Percentiles rank a stretch among this genome's conserved stretches.
These are phyloP conservation scores for Pseudolaguvia tuberculata DNA, from an alignment of 2,113 vertebrate genomes.

Conservation along the genomic window DNA sequence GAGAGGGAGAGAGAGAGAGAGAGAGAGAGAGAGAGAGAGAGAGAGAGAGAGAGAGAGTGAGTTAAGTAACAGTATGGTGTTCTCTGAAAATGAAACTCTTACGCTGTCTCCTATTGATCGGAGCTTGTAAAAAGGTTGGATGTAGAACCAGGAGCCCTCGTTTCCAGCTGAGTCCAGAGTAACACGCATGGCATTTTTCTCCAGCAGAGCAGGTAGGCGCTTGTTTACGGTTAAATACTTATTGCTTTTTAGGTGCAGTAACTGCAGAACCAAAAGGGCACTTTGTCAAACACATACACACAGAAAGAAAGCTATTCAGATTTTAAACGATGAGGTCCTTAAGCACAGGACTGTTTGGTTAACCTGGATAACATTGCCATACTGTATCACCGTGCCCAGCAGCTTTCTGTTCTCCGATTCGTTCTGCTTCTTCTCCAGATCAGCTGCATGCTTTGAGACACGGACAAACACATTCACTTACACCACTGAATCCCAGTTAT, in stretches of 20 bases:
- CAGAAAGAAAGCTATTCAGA: too few species aligned
- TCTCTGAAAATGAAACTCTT: slow-evolving; percentile 56
- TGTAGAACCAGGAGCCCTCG: slow-evolving; percentile 99
- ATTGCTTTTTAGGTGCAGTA: slow-evolving; percentile 98
- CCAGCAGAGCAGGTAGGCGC: slow-evolving; percentile 89
- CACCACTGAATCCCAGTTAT: neutral
- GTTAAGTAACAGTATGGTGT: neutral
- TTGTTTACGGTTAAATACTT: slow-evolving; percentile 99
- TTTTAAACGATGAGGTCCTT: neutral
- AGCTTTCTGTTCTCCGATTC: slow-evolving; percentile 97
- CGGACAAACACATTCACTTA: slow-evolving; percentile 4
- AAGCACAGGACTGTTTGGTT: neutral
- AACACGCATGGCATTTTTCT: slow-evolving; percentile 98
- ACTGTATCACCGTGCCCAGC: slow-evolving; percentile 91
- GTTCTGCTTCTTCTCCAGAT: slow-evolving; percentile 97
- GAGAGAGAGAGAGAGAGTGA: neutral
- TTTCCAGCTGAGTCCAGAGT: slow-evolving; percentile 95
- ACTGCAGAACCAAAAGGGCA: slow-evolving; percentile 63
- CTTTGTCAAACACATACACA: neutral
- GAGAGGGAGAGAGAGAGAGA: neutral
- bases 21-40: neutral
- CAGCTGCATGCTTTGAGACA: slow-evolving; percentile 83
- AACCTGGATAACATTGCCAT: slow-evolving; percentile 96
- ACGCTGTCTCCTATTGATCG: slow-evolving; percentile 97
- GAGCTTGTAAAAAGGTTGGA: slow-evolving; percentile 97